A percentile compares a stretch with the other conserved stretches of the same genome.
phyloP scores from a whole-genome alignment of 1,140 invertebrate genomes.

The Archivesica marissinica region DNA sequence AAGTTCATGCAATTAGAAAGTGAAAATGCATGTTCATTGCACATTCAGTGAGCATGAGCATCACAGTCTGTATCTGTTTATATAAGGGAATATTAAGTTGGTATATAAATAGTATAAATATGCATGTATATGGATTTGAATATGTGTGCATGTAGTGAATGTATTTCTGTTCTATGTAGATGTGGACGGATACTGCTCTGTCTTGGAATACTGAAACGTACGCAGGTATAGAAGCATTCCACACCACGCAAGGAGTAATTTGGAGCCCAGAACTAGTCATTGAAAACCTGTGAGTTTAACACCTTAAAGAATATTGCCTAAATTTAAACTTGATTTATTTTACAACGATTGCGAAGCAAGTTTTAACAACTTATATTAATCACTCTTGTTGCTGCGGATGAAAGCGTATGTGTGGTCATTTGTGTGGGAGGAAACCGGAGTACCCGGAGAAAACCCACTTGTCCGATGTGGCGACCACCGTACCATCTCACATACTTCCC shows the following conservation, averaged over 20 bases:
- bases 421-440: background rate
- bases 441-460: background rate
- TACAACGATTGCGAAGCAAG: background rate
- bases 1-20: no score
- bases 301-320: background rate
- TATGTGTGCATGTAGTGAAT: background rate
- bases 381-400: background rate
- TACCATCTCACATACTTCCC: no score
- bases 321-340: background rate
- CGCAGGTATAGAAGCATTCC: background rate
- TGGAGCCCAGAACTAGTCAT: constrained; percentile 29
- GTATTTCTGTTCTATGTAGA: background rate
- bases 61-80: background rate
- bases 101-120: background rate
- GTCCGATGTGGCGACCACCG: no score
- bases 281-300: constrained; percentile 9
- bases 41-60: background rate
- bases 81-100: background rate
- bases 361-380: background rate
- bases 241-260: background rate
- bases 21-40: no score
- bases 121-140: background rate
- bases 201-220: background rate
- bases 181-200: background rate
- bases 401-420: background rate